Evolutionary conservation across 2,797 vertebrate genomes (phyloP).

Genomic region (Helostoma temminkii): DNA sequence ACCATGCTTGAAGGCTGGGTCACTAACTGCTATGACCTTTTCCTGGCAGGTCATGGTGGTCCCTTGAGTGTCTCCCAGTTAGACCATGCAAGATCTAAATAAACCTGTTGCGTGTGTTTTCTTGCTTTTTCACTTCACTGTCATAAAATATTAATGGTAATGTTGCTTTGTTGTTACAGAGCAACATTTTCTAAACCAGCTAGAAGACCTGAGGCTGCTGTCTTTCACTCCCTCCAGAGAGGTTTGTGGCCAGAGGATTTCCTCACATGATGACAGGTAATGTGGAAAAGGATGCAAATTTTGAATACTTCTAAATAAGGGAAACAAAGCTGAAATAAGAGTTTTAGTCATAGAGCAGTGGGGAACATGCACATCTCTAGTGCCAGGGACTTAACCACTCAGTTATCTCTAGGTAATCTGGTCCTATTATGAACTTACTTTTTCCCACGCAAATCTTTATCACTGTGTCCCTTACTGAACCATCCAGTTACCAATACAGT

Average conservation of each 20-base stretch:
- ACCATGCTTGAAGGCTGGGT: neutral
- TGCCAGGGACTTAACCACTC: neutral
- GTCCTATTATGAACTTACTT: constrained; percentile 1
- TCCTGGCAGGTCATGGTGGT: neutral
- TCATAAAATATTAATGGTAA: neutral
- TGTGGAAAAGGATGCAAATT: neutral
- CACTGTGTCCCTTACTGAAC: too few relatives aligned
- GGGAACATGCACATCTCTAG: too few relatives aligned
- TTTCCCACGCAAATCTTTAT: neutral
- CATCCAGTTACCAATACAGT: neutral
- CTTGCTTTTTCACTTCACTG: neutral
- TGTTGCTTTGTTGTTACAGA: constrained; percentile 79
- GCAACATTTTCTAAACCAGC: constrained; percentile 94
- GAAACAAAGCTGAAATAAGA: neutral
- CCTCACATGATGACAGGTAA: constrained; percentile 96
- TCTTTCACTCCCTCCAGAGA: constrained; percentile 97
- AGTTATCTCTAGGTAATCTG: neutral
- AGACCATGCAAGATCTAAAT: neutral
- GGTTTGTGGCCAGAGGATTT: constrained; percentile 95
- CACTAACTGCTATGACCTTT: neutral
- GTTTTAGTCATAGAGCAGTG: neutral
- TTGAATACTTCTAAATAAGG: too few relatives aligned
- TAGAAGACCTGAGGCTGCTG: constrained; percentile 94
- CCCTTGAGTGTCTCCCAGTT: neutral
- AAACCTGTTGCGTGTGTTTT: neutral